phyloP scores from a whole-genome alignment of 2,797 vertebrate genomes.

The Cephalopachus bancanus region DNA sequence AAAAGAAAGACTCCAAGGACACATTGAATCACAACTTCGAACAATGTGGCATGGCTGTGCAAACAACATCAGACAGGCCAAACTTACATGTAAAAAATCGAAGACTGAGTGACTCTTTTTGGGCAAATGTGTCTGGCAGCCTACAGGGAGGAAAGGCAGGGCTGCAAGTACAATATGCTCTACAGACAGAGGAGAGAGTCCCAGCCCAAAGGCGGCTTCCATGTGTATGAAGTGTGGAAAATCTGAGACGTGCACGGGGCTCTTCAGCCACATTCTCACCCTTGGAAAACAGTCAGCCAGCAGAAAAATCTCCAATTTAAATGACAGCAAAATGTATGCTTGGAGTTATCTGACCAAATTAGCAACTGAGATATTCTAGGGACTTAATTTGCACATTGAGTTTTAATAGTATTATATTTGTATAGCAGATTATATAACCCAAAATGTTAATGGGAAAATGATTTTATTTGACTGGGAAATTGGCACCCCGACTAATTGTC shows the following conservation, averaged over 20 bases:
- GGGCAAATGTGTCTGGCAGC: slow-evolving; percentile 84
- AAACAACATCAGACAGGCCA: slow-evolving; percentile 86
- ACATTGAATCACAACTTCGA: slow-evolving; percentile 82
- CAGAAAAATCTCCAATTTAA: slow-evolving; percentile 85
- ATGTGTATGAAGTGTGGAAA: slow-evolving; percentile 82
- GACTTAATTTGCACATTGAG: slow-evolving; percentile 85
- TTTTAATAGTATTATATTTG: slow-evolving; percentile 86
- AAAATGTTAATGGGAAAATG: slow-evolving; percentile 87
- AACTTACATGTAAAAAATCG: slow-evolving; percentile 84
- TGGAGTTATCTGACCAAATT: slow-evolving; percentile 86
- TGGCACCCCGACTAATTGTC: slow-evolving; percentile 85
- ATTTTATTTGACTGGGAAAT: slow-evolving; percentile 86
- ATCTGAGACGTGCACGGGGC: slow-evolving; percentile 81
- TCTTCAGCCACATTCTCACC: slow-evolving; percentile 85
- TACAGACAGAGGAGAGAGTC: slow-evolving; percentile 83
- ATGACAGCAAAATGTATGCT: slow-evolving; percentile 84
- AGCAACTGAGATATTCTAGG: slow-evolving; percentile 83
- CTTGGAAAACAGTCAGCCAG: slow-evolving; percentile 83
- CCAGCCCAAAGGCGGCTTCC: slow-evolving; percentile 82
- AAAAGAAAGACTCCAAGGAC: slow-evolving; percentile 78
- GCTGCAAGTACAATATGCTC: slow-evolving; percentile 85
- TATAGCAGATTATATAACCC: slow-evolving; percentile 85
- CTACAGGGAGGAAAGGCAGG: slow-evolving; percentile 78
- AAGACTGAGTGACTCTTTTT: slow-evolving; percentile 85
- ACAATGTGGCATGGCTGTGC: slow-evolving; percentile 84